Evolutionary conservation across 2,113 vertebrate species (phyloP), one percentile per base, ranked within the genome.

Genomic region (Phodopus roborovskii): DNA sequence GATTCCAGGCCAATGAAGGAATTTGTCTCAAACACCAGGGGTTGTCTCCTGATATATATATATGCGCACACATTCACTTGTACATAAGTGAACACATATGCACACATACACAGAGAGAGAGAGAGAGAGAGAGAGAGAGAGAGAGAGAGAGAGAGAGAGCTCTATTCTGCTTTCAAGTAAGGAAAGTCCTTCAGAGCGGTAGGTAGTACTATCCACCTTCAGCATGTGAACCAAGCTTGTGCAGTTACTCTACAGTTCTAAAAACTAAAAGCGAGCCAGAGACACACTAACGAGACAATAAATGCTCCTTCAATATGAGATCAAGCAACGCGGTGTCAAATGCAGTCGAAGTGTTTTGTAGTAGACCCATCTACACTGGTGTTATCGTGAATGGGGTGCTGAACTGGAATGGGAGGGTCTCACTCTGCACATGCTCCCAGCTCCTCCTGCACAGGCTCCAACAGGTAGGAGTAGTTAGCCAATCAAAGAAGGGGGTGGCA

Each of bases 271-370:
- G 86, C 42, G 74, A 7, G 7, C 33, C 73, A 92, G 33, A 94
- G 15, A 64, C 12, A 84, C 74, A n/a, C 16, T 58, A 83, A 79
- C 53, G 78, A 74, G 5, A 4, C 62, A 87, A 78, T 7, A 68
- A 30, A 24, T 78, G 82, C 68, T 64, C 42, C 39, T 91, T 70
- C 33, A 73, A 2, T 15, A n/a, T 53, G 45, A 94, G 3, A 30
- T 78, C 77, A 78, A 93, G 94, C 22, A 77, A 60, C 33, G n/a
- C 30, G n/a, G 12, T 75, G 13, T 66, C 39, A 70, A 95, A 88
- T 42, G 68, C 71, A 94, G 42, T 77, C 28, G 53, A 73, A 79
- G 24, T 33, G 13, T 19, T n/a, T 62, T 33, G 1, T 11, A 60
- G 17, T 10, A 8, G 24, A 2, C 5, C 17, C 30, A 28, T 30